Evolutionary conservation across 2,797 vertebrate species (phyloP).

Genomic region (Peromyscus aztecus): DNA sequence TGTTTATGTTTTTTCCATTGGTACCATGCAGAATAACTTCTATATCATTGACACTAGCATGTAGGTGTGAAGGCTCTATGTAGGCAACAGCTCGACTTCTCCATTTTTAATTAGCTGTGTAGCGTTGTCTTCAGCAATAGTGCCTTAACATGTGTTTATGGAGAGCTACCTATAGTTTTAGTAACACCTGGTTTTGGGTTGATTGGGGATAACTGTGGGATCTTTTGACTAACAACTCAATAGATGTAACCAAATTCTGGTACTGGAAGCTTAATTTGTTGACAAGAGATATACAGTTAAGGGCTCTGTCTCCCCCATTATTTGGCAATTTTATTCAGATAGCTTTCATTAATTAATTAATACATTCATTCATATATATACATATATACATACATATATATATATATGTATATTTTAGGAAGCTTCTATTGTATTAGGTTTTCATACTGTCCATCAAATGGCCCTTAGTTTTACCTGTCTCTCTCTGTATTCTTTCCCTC

Average conservation of each 20-base stretch:
- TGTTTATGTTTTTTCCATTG: background rate
- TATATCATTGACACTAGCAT: background rate
- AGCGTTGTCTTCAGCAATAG: background rate
- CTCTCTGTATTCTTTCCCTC: background rate
- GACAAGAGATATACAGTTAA: background rate
- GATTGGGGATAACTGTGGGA: background rate
- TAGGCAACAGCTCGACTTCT: background rate
- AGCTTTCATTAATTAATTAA: background rate
- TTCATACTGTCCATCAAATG: background rate
- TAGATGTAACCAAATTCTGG: background rate
- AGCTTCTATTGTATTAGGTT: background rate
- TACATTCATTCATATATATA: too few species aligned
- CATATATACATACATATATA: too few species aligned
- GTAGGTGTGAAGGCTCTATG: background rate
- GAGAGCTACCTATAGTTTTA: background rate
- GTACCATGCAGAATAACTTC: background rate
- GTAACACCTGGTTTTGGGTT: background rate
- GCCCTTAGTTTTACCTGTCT: background rate
- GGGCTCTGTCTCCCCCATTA: background rate
- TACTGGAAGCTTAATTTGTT: background rate
- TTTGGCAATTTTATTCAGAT: background rate
- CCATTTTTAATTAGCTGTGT: background rate
- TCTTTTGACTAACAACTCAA: background rate
- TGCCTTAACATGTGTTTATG: background rate
- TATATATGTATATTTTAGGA: background rate